phyloP scores from a whole-genome alignment of 2,797 vertebrate genomes.

The Garrulus glandarius region DNA sequence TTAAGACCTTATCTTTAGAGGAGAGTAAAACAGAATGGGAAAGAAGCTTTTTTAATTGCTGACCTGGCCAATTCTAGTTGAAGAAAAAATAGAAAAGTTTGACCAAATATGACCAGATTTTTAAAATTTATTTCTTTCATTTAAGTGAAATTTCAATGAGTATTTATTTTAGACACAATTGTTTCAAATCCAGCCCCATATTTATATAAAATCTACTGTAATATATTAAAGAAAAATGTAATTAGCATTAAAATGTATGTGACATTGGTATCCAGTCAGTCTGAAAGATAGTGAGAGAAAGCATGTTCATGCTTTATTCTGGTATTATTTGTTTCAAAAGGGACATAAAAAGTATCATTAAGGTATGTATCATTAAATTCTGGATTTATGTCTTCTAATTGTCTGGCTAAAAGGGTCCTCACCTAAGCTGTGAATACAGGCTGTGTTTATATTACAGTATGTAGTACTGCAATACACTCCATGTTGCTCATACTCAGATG shows the following conservation, averaged over 20 bases:
- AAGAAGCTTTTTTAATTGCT: not conserved
- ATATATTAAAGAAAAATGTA: not conserved
- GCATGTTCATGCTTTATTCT: not conserved
- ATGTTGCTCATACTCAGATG: not conserved
- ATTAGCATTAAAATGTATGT: not conserved
- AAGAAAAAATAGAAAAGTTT: not conserved
- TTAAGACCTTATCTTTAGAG: not conserved
- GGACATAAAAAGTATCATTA: not conserved
- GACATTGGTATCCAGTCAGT: not conserved
- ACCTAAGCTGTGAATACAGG: not conserved
- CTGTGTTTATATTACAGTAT: not conserved
- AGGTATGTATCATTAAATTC: not conserved
- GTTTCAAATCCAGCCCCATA: not conserved
- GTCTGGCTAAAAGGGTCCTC: not conserved
- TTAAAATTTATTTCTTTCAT: not conserved
- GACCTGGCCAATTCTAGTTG: not conserved
- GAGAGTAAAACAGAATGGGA: not conserved
- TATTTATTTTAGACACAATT: not conserved
- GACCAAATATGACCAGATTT: not conserved
- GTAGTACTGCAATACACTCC: not conserved
- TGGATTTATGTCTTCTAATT: not conserved
- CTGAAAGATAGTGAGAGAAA: not conserved
- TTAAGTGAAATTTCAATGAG: not conserved
- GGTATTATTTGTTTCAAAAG: not conserved
- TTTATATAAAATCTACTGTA: not conserved